Conservation (phyloP, 2,888 invertebrate genomes). For the Andrena marginata region DNA sequence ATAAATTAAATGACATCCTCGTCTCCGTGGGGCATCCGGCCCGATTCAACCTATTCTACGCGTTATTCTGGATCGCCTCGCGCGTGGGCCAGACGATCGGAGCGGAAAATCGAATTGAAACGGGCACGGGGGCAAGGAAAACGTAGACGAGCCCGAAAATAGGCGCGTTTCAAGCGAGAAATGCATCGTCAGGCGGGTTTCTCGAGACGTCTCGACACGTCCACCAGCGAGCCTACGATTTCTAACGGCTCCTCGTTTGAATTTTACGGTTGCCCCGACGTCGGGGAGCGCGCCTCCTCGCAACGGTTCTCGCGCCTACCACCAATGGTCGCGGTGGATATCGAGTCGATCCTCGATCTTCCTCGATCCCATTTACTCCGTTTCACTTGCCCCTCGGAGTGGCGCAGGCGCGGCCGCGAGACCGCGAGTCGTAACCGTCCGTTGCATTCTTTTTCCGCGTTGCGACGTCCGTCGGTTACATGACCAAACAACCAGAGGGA, state of each 20-base stretch:
- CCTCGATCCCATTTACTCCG: background rate
- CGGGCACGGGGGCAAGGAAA: background rate
- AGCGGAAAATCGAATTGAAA: background rate
- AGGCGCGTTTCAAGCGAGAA: background rate
- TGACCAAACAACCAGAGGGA: too few relatives aligned
- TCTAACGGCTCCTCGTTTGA: conserved; percentile 36
- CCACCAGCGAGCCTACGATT: background rate
- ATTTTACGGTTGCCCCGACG: conserved; percentile 31
- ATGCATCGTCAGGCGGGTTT: background rate
- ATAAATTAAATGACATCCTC: too few relatives aligned
- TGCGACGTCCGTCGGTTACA: background rate
- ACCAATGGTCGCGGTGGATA: conserved; percentile 12
- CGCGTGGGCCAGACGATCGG: background rate
- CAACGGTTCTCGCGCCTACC: conserved; percentile 26
- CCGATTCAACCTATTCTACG: too few relatives aligned
- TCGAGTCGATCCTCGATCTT: conserved; percentile 13
- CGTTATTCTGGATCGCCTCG: too few relatives aligned
- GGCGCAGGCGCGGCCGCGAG: conserved; percentile 3
- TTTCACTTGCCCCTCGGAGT: background rate
- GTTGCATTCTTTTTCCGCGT: background rate
- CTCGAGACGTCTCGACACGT: background rate
- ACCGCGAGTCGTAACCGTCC: background rate
- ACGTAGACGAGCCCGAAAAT: background rate
- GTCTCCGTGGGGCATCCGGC: too few relatives aligned
- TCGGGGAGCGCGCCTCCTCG: conserved; percentile 5